Evolutionary conservation across 2,888 invertebrate genomes (phyloP), one percentile per base, ranked within the genome.

Genomic region (Dichetophora obliterata): DNA sequence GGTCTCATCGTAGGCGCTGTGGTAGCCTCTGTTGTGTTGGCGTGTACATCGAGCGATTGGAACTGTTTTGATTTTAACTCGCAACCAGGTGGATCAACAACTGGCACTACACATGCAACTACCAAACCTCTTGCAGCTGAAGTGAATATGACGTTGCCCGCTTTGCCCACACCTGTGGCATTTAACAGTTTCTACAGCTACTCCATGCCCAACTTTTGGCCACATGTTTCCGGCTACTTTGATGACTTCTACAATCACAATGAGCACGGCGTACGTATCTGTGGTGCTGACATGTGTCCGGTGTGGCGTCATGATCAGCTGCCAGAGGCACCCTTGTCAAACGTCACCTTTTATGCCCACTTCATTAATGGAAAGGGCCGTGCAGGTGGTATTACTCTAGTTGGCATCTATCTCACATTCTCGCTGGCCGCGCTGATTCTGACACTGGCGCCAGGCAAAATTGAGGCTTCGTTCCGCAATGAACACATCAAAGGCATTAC

Each of bases 221-320:
- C 82, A 0, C 82, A 79, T 37, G 66, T 79, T 22, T 72, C 80
- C 0, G 79, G 82, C 19, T 80, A 84, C 59, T 84, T 90, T 74
- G 90, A 91, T 81, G 90, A 90, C 66, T 90, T 91, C 79, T 92
- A 91, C 84, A 90, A 90, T 81, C 88, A 90, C 43, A 90, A 91
- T 77, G 91, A 91, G 81, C 88, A 89, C 69, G 91, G 91, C 1
- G 91, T 91, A 59, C 85, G 92, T 61, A 88, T 92, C n/a, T 92
- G 92, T 80, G 92, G 92, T 0, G 90, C 91, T 4, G 90, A 90
- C 73, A 91, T 92, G 78, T 92, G 92, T 78, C 92, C 92, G 0
- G 85, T 88, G 31, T 86, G 86, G 86, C 80, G 76, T 0, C 80
- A 80, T 43, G 79, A 79, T n/a, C 78, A 79, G 0, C 80, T 79